Conservation (phyloP, 1,140 invertebrate species). For the Neocloeon triangulifer region DNA sequence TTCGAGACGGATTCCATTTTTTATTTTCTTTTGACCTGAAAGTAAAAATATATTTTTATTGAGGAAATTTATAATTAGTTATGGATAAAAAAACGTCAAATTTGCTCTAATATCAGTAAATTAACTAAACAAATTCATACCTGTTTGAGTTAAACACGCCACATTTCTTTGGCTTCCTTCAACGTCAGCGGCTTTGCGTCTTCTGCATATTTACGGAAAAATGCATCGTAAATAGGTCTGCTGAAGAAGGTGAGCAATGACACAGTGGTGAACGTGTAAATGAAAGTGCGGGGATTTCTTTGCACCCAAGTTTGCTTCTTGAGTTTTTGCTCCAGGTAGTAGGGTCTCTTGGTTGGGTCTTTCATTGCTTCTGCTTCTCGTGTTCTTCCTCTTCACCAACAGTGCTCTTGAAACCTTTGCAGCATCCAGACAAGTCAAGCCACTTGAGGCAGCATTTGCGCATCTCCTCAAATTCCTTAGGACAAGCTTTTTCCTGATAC, state of each 20-base stretch:
- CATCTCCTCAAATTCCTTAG: constrained; percentile 32
- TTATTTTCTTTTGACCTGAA: constrained; percentile 7
- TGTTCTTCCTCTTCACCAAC: constrained; percentile 9
- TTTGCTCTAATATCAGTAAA: background rate
- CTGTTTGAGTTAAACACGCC: background rate
- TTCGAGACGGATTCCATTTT: constrained; percentile 55
- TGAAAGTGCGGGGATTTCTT: constrained; percentile 26
- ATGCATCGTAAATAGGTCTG: constrained; percentile 42
- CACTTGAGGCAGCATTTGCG: constrained; percentile 37
- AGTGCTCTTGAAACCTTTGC: constrained; percentile 22
- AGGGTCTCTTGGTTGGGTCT: constrained; percentile 9
- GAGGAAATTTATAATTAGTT: background rate
- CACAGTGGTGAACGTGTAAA: constrained; percentile 19
- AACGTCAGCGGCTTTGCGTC: constrained; percentile 12
- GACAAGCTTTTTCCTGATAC: constrained; percentile 36
- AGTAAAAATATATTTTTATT: background rate
- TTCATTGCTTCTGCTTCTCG: constrained; percentile 7
- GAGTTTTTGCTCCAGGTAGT: too few relatives aligned
- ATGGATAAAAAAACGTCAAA: too few relatives aligned
- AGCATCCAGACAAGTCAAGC: constrained; percentile 29
- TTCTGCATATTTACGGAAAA: constrained; percentile 15
- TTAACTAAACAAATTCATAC: background rate
- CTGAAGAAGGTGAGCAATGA: constrained; percentile 34
- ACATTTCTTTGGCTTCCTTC: constrained; percentile 11
- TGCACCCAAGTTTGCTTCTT: constrained; percentile 15